Base-by-base conservation (phyloP, 2,888 invertebrate genomes). In the Phania funesta region DNA sequence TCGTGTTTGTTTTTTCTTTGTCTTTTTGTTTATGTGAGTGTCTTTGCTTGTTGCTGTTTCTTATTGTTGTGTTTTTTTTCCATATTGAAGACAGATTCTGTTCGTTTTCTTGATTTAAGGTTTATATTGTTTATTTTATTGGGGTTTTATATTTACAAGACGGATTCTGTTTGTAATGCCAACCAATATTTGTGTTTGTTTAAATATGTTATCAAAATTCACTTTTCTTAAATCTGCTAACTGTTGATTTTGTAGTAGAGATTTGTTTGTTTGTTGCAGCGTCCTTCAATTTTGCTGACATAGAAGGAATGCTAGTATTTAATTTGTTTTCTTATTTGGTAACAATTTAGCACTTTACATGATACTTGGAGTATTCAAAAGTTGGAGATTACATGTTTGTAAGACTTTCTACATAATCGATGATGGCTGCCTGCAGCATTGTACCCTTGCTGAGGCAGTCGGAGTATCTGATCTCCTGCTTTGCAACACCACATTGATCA, bases 31-130 rank as follows among this genome's bases (percentile, higher is more conserved):
- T 52, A 18, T 32, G 5, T 16, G 16, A 24, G 13, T 38, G 8
- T 22, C 35, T 48, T 71, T 60, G 35, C 38, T 60, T 50, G 46
- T 38, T 58, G 58, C 48, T 60, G 48, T 18, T 48, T 35, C 16
- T 22, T 35, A 6, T 50, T 13, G 9, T 65, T 22, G 9, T 50
- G 35, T 6, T 35, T 22, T 11, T 46, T 1, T 29, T 24, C 22
- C 13, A 24, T 46, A 32, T 46, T 56, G 44, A 16, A 65, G 50
- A 26, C 16, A 9, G 18, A 3, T 16, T 16, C 3, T 18, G 26
- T 26, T 13, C 6, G 16, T 38, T 65, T 20, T 32, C 52, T n/a
- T 35, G 38, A 24, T 65, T 50, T 65, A 16, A 24, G 6, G 6
- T 20, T 41, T 44, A 35, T n/a, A 24, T 41, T 16, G 24, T 44